Base-by-base conservation (phyloP, 1,140 invertebrate genomes). In the Paracyclopina nana region DNA sequence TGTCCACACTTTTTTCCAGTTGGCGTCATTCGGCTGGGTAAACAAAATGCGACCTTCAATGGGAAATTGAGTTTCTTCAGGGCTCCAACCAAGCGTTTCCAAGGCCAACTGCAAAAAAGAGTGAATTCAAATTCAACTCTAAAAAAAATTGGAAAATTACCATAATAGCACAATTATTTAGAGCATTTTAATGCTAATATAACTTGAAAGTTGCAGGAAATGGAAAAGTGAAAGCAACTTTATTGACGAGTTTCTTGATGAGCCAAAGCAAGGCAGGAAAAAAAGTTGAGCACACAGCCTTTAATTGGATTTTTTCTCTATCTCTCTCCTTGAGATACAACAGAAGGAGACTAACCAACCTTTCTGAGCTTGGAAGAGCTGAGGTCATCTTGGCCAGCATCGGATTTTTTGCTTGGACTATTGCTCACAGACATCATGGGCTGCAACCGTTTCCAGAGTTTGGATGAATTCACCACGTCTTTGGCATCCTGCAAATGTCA, bases 1-100 rank as follows among this genome's bases (percentile, higher is more conserved):
- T 5, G 45, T 48, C 24, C 45, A 26, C 9, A 48, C 4, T 30
- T 48, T 29, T 22, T 48, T 48, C 45, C 45, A 48, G 22, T 48
- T 48, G 20, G 45, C 20, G 5, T 48, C 45, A 6, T 26, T 48
- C 9, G 45, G 25, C 30, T 48, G 45, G 27, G 28, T 28, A 29
- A 25, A 48, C 25, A 28, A 29, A 14, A 48, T 26, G 16, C 27
- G 16, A 16, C 45, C 45, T 22, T 48, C 45, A 9, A 48, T 16
- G 16, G 45, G 45, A 14, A 48, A 48, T 26, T 28, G 16, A 29
- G 27, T 28, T 11, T 48, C 45, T 14, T 48, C 45, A 9, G 20
- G 45, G 27, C 16, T 48, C 45, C 45, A 48, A 16, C 28, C 28
- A n/a, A 48, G n/a, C 14, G 30, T 14, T 14, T 48, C 45, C 24